Evolutionary conservation across 2,797 vertebrate genomes (phyloP), one percentile per base, ranked within the genome.

Genomic region (Pangasius sanitwongsei): DNA sequence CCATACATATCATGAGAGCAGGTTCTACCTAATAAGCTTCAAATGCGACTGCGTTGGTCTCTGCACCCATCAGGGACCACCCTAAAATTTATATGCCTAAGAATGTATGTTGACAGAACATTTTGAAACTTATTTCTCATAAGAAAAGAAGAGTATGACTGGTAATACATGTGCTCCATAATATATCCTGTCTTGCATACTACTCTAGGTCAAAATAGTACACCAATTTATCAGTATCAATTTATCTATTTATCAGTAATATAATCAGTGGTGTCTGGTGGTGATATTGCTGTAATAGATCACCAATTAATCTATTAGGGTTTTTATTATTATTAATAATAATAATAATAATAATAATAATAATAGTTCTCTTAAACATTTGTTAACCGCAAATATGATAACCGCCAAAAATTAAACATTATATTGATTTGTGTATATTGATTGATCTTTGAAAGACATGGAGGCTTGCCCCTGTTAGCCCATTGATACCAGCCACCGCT

Each of bases 1-100:
- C 87, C 92, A 93, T 93, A 93, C 92, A 91, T 94, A 94, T 94
- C 94, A 94, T 9, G 41, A 48, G 12, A 48, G 23, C 72, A 48
- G 41, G 23, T 48, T 75, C 72, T 48, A 75, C 23, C 41, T 75
- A 75, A 75, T 28, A 75, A 25, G 72, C 41, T 48, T 75, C 72
- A 75, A 48, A 48, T 75, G 72, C 20, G 41, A 75, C 37, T 75
- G 41, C 72, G 48, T 75, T 48, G 72, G 72, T 48, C 41, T 48
- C 11, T 6, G 41, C 11, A 75, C 41, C 72, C 41, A 28, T 11
- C 41, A 28, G 23, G 12, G 72, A 48, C 41, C 72, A 75, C 72
- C 72, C 41, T 25, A 44, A 75, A 75, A 44, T 25, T 0, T 75
- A 48, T 5, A 28, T 41, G 23, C 41, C 41, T 44, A 44, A 25